Conservation (phyloP, 2,888 invertebrate species). For the Mycalesis mineus region DNA sequence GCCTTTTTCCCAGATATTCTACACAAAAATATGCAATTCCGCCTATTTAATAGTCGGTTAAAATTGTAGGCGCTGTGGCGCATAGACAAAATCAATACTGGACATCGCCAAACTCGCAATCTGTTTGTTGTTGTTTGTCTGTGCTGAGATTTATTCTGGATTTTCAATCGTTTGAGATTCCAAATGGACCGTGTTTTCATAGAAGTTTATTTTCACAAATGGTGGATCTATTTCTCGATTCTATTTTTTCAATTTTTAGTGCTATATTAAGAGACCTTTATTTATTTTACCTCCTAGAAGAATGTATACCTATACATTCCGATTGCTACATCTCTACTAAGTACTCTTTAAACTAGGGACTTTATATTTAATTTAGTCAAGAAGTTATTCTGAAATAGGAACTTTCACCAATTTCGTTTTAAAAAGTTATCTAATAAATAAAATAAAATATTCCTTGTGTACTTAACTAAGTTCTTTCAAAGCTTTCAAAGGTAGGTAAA, state of each 20-base stretch:
- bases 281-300: no score
- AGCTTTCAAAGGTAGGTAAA: not conserved
- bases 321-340: no score
- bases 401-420: no score
- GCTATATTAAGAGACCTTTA: not conserved
- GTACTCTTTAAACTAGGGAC: no score
- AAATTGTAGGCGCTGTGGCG: not conserved
- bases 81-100: slow-evolving; percentile 2
- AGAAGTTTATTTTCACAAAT: not conserved
- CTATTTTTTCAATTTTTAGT: not conserved
- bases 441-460: not conserved
- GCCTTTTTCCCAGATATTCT: no score
- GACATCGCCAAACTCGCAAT: not conserved
- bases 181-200: not conserved
- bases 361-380: not conserved
- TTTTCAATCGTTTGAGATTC: not conserved
- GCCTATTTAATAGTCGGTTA: no score
- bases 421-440: not conserved
- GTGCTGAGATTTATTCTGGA: not conserved
- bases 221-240: not conserved
- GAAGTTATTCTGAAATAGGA: no score
- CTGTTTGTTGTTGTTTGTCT: slow-evolving; percentile 5
- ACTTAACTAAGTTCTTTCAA: not conserved
- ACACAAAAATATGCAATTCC: no score
- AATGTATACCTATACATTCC: no score